phyloP scores from a whole-genome alignment of 35 echinoderm and acorn worm genomes.

The Acanthaster planci region DNA sequence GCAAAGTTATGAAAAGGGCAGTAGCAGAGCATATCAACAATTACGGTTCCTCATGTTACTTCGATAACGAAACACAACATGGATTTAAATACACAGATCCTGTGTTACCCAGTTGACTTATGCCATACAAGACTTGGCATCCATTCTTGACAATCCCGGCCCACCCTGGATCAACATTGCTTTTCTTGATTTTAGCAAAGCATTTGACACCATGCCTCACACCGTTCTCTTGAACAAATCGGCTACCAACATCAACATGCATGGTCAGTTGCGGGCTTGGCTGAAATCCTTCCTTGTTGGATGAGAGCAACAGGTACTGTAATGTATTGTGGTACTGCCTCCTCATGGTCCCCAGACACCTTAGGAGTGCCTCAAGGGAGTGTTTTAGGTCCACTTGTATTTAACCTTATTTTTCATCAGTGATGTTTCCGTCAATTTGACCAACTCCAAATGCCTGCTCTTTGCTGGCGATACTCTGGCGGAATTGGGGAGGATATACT shows the following conservation, averaged over 20 bases:
- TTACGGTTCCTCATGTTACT: neutral
- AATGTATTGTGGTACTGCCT: neutral
- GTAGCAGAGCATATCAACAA: neutral
- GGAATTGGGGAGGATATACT: too few relatives aligned
- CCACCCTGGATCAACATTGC: neutral
- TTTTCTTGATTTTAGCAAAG: conserved; percentile 34
- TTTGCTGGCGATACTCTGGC: conserved; percentile 38
- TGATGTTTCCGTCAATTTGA: conserved; percentile 1
- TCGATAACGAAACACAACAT: neutral
- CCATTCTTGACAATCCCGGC: neutral
- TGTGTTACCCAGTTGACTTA: conserved; percentile 26
- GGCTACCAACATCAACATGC: conserved; percentile 30
- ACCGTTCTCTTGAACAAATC: neutral
- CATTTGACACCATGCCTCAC: conserved; percentile 14
- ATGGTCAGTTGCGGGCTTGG: conserved; percentile 23
- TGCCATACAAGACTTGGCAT: neutral
- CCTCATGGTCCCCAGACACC: conserved; percentile 3
- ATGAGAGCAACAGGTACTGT: too few relatives aligned
- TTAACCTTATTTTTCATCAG: conserved; percentile 43
- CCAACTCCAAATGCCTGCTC: conserved; percentile 19
- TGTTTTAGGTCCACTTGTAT: conserved; percentile 10
- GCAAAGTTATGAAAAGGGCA: neutral
- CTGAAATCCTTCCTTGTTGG: neutral
- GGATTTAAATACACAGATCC: conserved; percentile 3
- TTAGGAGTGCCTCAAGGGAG: conserved; percentile 28